phyloP scores from a whole-genome alignment of 2,797 vertebrate genomes.

The Gouania willdenowi region DNA sequence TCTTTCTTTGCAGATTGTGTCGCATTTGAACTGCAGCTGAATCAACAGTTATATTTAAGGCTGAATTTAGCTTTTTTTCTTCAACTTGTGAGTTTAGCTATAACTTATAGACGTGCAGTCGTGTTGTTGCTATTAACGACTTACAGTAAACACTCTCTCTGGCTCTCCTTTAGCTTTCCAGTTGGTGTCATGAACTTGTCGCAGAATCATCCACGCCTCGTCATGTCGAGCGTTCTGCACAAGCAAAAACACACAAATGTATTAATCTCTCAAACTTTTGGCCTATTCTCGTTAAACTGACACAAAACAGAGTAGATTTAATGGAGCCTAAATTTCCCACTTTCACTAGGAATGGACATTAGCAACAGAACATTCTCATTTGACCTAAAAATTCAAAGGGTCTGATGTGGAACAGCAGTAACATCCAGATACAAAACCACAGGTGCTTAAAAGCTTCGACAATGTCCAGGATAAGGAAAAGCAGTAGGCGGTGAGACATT shows the following conservation, averaged over 20 bases:
- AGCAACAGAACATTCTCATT: conserved; percentile 29
- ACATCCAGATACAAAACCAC: conserved; percentile 59
- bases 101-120: no score
- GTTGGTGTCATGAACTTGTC: conserved; percentile 94
- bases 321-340: conserved; percentile 17
- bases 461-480: conserved; percentile 42
- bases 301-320: not conserved
- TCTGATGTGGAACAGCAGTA: conserved; percentile 33
- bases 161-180: conserved; percentile 93
- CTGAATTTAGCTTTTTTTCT: no score
- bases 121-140: conserved; percentile 38
- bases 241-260: conserved; percentile 5
- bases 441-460: conserved; percentile 49
- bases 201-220: conserved; percentile 98
- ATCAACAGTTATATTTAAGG: no score
- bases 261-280: not conserved
- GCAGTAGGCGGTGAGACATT: conserved; percentile 42
- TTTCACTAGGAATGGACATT: not conserved
- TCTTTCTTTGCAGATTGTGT: no score
- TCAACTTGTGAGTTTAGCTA: no score
- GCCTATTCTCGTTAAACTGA: not conserved
- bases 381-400: conserved; percentile 12
- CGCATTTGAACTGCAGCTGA: no score
- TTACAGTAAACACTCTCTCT: conserved; percentile 93
- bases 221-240: conserved; percentile 90